These are phyloP conservation scores for Andricus curvator DNA, from an alignment of 2,888 invertebrate genomes.

Conservation along the genomic window DNA sequence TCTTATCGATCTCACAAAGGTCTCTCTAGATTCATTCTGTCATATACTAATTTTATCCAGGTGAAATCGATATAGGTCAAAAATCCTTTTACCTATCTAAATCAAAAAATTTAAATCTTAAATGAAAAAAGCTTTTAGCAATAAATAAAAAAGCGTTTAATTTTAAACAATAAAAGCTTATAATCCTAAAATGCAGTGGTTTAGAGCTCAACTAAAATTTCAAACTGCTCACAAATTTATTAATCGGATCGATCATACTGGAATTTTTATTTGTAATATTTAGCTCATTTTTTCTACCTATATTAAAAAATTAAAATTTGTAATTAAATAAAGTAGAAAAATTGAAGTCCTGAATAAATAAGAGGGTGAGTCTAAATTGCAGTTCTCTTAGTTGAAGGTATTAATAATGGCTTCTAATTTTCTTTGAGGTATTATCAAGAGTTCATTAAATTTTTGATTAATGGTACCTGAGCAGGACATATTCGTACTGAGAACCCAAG, in stretches of 20 bases:
- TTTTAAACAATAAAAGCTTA: no score
- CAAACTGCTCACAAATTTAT: not conserved
- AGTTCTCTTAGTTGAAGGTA: not conserved
- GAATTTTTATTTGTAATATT: not conserved
- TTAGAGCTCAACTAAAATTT: not conserved
- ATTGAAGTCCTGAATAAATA: not conserved
- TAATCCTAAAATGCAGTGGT: no score
- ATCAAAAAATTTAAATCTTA: no score
- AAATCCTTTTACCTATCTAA: no score
- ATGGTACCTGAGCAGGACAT: not conserved
- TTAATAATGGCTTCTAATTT: not conserved
- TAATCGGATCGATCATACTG: not conserved
- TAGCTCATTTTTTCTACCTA: not conserved
- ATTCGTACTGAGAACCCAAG: not conserved
- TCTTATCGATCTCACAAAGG: not conserved
- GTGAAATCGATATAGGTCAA: not conserved
- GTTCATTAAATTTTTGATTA: not conserved
- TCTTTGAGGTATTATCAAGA: not conserved
- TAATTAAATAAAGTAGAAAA: not conserved
- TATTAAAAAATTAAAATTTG: not conserved
- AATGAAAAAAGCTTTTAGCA: no score
- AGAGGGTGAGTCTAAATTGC: not conserved
- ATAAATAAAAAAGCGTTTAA: no score
- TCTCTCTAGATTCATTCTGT: constrained; percentile 1
- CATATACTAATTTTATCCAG: not conserved